Evolutionary conservation across 2,797 vertebrate species (phyloP), one percentile per base, ranked within the genome.

Genomic region (Paedocypris micromegethes): DNA sequence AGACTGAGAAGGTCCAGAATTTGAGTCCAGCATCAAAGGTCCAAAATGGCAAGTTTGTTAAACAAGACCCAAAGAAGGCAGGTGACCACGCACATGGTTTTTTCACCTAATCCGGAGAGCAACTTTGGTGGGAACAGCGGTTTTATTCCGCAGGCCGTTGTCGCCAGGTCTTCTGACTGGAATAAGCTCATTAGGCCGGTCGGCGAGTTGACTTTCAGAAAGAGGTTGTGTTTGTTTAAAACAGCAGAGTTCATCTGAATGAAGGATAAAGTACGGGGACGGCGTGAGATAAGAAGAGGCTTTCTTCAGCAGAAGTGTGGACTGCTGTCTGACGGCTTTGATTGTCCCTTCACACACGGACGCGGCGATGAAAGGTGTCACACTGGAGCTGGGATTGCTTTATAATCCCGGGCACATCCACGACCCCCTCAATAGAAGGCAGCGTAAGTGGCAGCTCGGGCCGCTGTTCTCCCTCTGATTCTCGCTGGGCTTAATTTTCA

Each of bases 401-500:
- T 88, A 88, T 89, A 90, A 90, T 91, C 88, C 90, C 70, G 62
- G 84, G 81, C 88, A 89, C 87, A 87, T 87, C 85, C 86, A 88
- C 86, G 88, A 83, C 89, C 88, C 88, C 83, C 85, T 89, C 89
- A 87, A 89, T 89, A 88, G 88, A 85, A 79, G 81, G 86, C 84
- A 87, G 88, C 86, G 90, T 88, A 86, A 88, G 86, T 86, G 86
- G 87, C 87, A 88, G 85, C 85, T 88, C 87, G 87, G 86, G 82
- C 86, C 85, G 83, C 84, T 84, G 76, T 75, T 65, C 80, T 73
- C 67, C 70, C 51, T 47, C 84, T 84, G 86, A 87, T 85, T 86
- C 87, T 90, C 84, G 85, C 88, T 87, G 87, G 86, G 90, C 81
- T 90, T 90, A 85, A 88, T 89, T 90, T 90, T 90, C 88, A 90